Evolutionary conservation across 1,140 invertebrate species (phyloP).

Genomic region (Ceratina japonica): DNA sequence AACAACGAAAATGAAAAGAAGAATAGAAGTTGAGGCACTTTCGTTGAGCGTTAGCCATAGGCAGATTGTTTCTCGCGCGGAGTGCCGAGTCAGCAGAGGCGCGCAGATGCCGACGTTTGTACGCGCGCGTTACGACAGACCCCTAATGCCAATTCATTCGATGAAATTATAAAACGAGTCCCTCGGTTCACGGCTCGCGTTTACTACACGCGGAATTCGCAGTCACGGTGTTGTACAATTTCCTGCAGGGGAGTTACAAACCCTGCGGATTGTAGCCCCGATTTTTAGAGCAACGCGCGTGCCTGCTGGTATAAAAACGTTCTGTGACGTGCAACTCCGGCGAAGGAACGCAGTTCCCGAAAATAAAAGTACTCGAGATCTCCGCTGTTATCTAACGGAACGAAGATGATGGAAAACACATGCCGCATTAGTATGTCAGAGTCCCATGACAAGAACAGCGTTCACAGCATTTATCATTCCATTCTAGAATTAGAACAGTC

Average conservation of each 20-base stretch:
- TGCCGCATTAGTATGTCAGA: no score
- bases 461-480: no score
- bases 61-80: constrained; percentile 46
- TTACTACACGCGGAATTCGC: constrained; percentile 49
- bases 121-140: constrained; percentile 35
- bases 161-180: constrained; percentile 58
- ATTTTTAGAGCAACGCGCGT: constrained; percentile 2
- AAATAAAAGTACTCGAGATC: no score
- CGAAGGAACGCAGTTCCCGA: no score
- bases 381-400: no score
- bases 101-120: constrained; percentile 25
- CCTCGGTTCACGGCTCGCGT: constrained; percentile 30
- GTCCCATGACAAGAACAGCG: no score
- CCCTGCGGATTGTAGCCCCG: constrained; percentile 15
- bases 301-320: background rate
- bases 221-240: constrained; percentile 49
- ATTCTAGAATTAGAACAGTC: no score
- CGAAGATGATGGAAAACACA: no score
- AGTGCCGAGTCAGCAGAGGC: constrained; percentile 47
- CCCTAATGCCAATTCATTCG: constrained; percentile 61
- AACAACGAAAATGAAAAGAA: background rate
- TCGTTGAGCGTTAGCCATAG: constrained; percentile 13
- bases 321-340: no score
- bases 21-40: constrained; percentile 16
- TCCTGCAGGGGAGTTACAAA: constrained; percentile 3